These are phyloP conservation scores for Siphamia tubifer DNA, from an alignment of 2,113 vertebrate genomes.

Conservation along the genomic window DNA sequence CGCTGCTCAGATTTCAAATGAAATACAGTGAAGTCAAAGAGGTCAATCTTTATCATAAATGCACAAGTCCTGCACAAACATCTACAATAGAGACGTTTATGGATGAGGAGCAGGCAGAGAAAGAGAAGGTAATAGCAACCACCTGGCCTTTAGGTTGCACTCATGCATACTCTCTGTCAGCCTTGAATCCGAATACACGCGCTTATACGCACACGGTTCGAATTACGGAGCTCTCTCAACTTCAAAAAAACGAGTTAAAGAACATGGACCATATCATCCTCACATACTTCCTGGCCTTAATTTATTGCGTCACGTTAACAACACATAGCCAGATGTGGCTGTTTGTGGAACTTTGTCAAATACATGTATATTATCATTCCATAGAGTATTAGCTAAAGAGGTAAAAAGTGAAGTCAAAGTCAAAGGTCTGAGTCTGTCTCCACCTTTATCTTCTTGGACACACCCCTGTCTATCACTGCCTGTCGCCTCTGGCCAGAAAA, in stretches of 20 bases:
- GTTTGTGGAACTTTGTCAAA: not conserved
- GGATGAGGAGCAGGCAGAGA: not conserved
- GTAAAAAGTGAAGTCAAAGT: slow-evolving; percentile 14
- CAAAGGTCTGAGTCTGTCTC: not conserved
- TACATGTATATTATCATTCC: slow-evolving; percentile 6
- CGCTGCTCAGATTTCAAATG: not conserved
- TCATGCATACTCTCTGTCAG: not conserved
- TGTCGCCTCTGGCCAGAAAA: slow-evolving; percentile 20
- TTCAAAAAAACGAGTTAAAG: slow-evolving; percentile 45
- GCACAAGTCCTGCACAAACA: not conserved
- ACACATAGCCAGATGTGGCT: slow-evolving; percentile 28
- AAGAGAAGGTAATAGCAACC: slow-evolving; percentile 29
- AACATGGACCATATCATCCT: slow-evolving; percentile 13
- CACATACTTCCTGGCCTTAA: not conserved
- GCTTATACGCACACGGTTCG: slow-evolving; percentile 19
- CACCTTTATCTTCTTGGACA: not conserved
- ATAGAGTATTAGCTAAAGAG: not conserved
- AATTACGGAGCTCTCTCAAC: slow-evolving; percentile 39
- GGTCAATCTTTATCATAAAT: slow-evolving; percentile 20
- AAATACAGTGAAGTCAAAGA: not conserved
- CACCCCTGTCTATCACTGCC: not conserved
- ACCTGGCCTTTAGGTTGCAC: slow-evolving; percentile 33
- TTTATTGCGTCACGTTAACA: slow-evolving; percentile 1
- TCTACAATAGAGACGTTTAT: not conserved
- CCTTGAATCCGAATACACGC: not conserved